These are phyloP conservation scores for Galbula dea DNA, from an alignment of 2,113 vertebrate genomes.

Conservation along the genomic window DNA sequence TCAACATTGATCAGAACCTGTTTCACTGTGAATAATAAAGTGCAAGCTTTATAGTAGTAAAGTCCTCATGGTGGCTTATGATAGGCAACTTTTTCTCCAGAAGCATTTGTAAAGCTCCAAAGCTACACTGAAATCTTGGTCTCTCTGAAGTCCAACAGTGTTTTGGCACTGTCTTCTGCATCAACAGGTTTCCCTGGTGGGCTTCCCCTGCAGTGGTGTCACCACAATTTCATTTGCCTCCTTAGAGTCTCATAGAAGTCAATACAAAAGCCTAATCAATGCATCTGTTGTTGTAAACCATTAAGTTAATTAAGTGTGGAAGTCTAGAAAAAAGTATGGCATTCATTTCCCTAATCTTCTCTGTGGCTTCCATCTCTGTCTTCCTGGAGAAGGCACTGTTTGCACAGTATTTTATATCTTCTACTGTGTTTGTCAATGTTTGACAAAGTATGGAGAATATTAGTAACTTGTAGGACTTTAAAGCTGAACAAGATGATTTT, in stretches of 20 bases:
- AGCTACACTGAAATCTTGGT: not conserved
- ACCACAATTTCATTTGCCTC: not conserved
- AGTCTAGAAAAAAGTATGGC: not conserved
- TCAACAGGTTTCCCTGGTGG: not conserved
- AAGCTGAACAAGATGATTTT: not conserved
- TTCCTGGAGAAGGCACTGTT: not conserved
- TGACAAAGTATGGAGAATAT: not conserved
- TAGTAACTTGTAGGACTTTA: not conserved
- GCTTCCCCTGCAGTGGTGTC: not conserved
- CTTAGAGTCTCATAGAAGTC: not conserved
- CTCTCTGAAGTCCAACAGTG: not conserved
- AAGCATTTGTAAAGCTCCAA: not conserved
- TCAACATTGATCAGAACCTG: not conserved
- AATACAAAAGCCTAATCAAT: not conserved
- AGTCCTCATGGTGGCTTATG: not conserved
- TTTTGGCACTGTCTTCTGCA: not conserved
- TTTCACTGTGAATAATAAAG: not conserved
- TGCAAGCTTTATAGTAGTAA: not conserved
- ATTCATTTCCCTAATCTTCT: not conserved
- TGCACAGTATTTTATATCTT: not conserved
- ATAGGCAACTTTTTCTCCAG: not conserved
- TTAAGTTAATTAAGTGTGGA: not conserved
- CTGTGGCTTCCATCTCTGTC: not conserved
- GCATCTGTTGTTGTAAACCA: not conserved
- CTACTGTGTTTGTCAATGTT: not conserved